phyloP scores from a whole-genome alignment of 2,888 invertebrate species.

The Griposia aprilina region DNA sequence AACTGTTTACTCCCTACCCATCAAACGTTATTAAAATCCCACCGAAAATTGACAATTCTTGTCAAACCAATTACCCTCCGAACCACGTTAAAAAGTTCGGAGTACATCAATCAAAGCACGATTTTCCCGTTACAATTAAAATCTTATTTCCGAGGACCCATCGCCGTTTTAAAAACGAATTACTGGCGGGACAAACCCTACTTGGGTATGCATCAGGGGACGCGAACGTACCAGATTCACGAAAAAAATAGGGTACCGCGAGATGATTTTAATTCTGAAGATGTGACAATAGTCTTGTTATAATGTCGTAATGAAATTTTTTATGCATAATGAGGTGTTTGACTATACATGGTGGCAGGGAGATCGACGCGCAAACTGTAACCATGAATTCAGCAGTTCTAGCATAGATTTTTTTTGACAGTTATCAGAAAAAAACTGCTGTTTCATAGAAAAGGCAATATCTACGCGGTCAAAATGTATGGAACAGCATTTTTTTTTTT shows the following conservation, averaged over 20 bases:
- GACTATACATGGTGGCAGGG: no score
- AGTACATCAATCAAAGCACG: constrained; percentile 76
- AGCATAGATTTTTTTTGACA: no score
- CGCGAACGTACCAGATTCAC: constrained; percentile 67
- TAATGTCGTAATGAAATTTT: constrained; percentile 34
- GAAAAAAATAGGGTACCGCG: constrained; percentile 69
- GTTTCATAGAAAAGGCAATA: no score
- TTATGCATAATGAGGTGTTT: constrained; percentile 1
- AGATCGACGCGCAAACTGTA: no score
- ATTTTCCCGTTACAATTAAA: constrained; percentile 79
- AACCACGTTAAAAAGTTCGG: constrained; percentile 27
- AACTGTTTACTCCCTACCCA: background rate
- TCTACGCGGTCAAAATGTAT: no score
- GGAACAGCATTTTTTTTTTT: no score
- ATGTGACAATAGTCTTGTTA: constrained; percentile 45
- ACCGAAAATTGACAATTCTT: constrained; percentile 26
- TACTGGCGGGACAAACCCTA: constrained; percentile 72
- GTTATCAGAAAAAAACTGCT: no score
- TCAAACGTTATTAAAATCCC: constrained; percentile 16
- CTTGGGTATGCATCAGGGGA: constrained; percentile 81
- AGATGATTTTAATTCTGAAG: constrained; percentile 44
- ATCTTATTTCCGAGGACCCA: constrained; percentile 69
- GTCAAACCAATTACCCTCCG: constrained; percentile 21
- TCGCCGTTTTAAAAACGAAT: constrained; percentile 76
- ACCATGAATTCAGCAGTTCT: no score